Base-by-base conservation (phyloP, 2,797 vertebrate genomes). In the Sebastes jordani region DNA sequence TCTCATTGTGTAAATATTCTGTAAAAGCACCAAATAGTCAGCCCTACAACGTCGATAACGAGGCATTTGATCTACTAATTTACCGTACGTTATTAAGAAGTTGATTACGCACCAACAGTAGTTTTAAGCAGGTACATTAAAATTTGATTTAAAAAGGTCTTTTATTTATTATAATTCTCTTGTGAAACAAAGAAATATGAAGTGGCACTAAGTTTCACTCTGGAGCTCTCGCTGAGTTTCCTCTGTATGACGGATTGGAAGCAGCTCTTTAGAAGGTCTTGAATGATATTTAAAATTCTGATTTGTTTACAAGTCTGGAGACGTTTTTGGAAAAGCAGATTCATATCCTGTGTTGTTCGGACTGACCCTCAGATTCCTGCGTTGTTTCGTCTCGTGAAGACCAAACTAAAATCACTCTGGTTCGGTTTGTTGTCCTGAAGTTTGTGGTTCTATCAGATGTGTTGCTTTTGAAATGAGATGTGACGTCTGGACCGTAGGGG, bases 1-100 rank as follows among this genome's bases (percentile, higher is more conserved):
- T 36, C 36, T 36, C 36, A 36, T 36, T 0, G 36, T 36, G 36
- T 36, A 36, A 36, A 36, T 36, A 36, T 36, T 36, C 36, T 36
- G 36, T 36, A 36, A 36, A 36, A 36, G 34, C 36, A 14, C 36
- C 36, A 38, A 0, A 38, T 38, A 38, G 36, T 38, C 36, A 38
- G 0, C 36, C 36, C 36, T 38, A 38, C 36, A 14, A 38, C 36
- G 0, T 14, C 0, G 36, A 14, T 38, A 38, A 38, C 13, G 11
- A 38, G 36, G 36, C 1, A 38, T 38, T 38, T 38, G 36, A 38
- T 14, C 13, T 38, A 38, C 46, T 49, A 49, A 20, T 20, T 49
- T 20, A 49, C 46, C 46, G 36, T 38, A 20, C 0, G 16, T 18
- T 38, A 38, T 38, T 38, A 38, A 38, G 36, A 38, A 0, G 0